Evolutionary conservation across 2,113 vertebrate species (phyloP), one percentile per base, ranked within the genome.

Genomic region (Dasyornis broadbenti): DNA sequence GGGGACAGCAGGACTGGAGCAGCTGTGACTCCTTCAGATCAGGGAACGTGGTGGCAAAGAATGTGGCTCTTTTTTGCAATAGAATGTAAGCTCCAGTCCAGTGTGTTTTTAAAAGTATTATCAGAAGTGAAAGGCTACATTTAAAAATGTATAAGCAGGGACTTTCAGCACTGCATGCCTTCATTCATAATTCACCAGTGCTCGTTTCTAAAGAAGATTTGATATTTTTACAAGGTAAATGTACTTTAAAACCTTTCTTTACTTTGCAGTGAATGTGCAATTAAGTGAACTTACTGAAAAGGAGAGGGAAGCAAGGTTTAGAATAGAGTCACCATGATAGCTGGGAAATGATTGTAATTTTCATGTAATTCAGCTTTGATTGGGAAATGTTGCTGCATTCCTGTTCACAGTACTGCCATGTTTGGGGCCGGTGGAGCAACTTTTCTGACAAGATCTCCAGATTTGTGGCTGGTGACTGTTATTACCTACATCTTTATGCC

Each of bases 91-190:
- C 87, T 82, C 15, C 77, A 45, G 78, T 70, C 93, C 69, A 53
- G 72, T 80, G 92, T 71, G 78, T 80, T 91, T 93, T 82, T 28
- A 70, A 77, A 82, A 73, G 57, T 88, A 77, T 90, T 91, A 95
- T 96, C 95, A 91, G 69, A 93, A 94, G 87, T 57, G 93, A 96
- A 94, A 95, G 89, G 94, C 82, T 92, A 76, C 93, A 73, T 89
- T 96, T 92, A 96, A 97, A 97, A 97, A 97, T 97, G 96, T 61
- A 96, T 96, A 94, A 96, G 96, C 40, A 60, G 89, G 87, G 72
- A 91, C 92, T 90, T 95, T 76, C 84, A 92, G 76, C 82, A 49
- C 92, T 31, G 44, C 40, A 59, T 79, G 93, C 86, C 89, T 82
- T 96, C 96, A 96, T 97, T 96, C 90, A 96, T 96, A 95, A 97